Conservation (phyloP, 2,888 invertebrate genomes). For the Melieria crassipennis region DNA sequence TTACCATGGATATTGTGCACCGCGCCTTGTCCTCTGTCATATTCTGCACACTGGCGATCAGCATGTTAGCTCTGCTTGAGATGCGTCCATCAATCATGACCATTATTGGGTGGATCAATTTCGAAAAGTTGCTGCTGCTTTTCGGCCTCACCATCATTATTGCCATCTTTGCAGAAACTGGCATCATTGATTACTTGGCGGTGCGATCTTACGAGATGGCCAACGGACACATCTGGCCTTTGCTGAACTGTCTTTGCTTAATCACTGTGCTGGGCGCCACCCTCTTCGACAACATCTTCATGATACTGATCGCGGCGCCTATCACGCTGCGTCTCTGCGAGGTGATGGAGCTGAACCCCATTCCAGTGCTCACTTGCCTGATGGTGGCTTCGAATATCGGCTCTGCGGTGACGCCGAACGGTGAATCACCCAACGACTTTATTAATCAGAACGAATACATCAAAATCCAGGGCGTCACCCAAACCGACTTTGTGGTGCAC, state of each 20-base stretch:
- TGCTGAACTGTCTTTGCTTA: conserved; percentile 37
- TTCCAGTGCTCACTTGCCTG: conserved; percentile 40
- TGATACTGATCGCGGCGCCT: conserved; percentile 41
- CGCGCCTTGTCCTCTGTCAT: conserved; percentile 41
- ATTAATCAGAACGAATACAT: conserved; percentile 22
- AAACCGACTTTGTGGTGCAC: conserved; percentile 31
- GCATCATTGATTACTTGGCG: conserved; percentile 43
- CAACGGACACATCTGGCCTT: conserved; percentile 47
- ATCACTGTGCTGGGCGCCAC: conserved; percentile 11
- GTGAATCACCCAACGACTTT: conserved; percentile 25
- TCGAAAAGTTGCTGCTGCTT: conserved; percentile 40
- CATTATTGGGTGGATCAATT: conserved; percentile 40
- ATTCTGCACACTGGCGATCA: conserved; percentile 36
- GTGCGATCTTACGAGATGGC: conserved; percentile 38
- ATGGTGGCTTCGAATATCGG: conserved; percentile 43
- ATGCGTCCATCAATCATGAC: conserved; percentile 32
- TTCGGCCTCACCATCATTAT: conserved; percentile 42
- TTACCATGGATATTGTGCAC: conserved; percentile 38
- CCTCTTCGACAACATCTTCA: conserved; percentile 38
- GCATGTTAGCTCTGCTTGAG: conserved; percentile 34
- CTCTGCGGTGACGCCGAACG: conserved; percentile 34
- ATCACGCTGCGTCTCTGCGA: conserved; percentile 44
- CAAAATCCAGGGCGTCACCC: conserved; percentile 1
- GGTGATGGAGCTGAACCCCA: conserved; percentile 43
- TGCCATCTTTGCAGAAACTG: conserved; percentile 41